Conservation (phyloP, 37 sponge, comb jelly and placozoan species). For the Diacarnus erythraeanus region DNA sequence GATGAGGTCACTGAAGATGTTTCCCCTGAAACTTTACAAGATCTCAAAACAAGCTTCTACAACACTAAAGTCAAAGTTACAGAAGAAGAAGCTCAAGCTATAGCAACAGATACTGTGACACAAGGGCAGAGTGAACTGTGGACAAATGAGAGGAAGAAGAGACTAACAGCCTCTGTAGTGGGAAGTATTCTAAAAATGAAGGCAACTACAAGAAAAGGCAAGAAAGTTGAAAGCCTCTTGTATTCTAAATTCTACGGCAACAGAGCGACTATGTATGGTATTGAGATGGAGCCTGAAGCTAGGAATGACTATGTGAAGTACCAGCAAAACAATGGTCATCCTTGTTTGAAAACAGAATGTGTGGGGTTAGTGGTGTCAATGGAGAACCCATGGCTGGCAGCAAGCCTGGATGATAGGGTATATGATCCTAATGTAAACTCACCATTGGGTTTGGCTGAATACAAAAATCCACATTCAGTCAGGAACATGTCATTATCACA, state of each 20-base stretch:
- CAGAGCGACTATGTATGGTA: constrained; percentile 25
- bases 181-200: constrained; percentile 35
- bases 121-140: constrained; percentile 15
- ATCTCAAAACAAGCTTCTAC: constrained; percentile 10
- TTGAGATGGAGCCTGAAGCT: constrained; percentile 4
- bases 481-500: constrained; percentile 13
- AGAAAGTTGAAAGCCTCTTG: constrained; percentile 26
- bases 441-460: constrained; percentile 23
- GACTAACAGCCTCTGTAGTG: constrained; percentile 42
- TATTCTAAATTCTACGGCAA: constrained; percentile 30
- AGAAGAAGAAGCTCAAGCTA: constrained; percentile 5
- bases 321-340: constrained; percentile 15
- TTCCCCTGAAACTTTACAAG: constrained; percentile 6
- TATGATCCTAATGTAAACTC: constrained; percentile 17
- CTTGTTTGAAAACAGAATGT: neutral
- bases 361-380: constrained; percentile 7
- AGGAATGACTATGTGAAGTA: constrained; percentile 12
- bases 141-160: constrained; percentile 43
- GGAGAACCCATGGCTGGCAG: constrained; percentile 46
- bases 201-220: constrained; percentile 29
- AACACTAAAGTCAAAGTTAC: constrained; percentile 7
- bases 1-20: constrained; percentile 21
- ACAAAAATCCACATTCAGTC: constrained; percentile 25
- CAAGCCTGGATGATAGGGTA: constrained; percentile 37
- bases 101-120: neutral